Conservation (phyloP, 2,797 vertebrate genomes). For the Sebastes iracundus region DNA sequence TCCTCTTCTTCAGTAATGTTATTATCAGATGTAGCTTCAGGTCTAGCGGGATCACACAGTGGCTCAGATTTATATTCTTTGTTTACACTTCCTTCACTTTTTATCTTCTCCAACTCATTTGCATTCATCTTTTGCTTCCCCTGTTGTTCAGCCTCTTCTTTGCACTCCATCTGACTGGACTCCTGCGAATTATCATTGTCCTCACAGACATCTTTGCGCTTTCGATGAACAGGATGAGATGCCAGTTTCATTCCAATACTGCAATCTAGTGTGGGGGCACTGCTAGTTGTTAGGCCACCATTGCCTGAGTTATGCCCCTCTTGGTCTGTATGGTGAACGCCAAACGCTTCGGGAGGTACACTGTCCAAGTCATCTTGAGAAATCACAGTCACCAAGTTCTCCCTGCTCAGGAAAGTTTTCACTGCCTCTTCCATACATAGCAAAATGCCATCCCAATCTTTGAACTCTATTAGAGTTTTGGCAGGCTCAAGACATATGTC, state of each 20-base stretch:
- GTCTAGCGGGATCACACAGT: background rate
- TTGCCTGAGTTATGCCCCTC: conserved; percentile 39
- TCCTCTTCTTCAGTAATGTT: conserved; percentile 16
- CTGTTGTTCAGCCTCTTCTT: conserved; percentile 14
- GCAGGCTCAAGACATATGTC: conserved; percentile 94
- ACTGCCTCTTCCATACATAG: conserved; percentile 89
- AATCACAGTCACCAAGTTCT: conserved; percentile 86
- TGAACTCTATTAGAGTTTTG: conserved; percentile 96
- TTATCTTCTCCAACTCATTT: conserved; percentile 5
- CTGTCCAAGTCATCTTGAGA: conserved; percentile 83
- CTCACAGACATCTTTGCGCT: conserved; percentile 6
- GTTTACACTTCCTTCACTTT: conserved; percentile 7
- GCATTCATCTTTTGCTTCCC: background rate
- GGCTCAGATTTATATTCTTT: conserved; percentile 3
- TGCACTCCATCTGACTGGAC: background rate
- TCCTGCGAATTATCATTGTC: background rate
- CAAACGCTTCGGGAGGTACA: conserved; percentile 73
- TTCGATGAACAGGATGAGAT: conserved; percentile 87
- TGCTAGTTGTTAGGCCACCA: conserved; percentile 61
- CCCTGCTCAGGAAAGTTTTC: conserved; percentile 87
- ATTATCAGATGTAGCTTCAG: conserved; percentile 7
- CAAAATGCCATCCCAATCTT: conserved; percentile 90
- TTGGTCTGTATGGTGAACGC: conserved; percentile 43
- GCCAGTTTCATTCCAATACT: conserved; percentile 80
- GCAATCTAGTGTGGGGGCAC: conserved; percentile 70